Evolutionary conservation across 2,113 vertebrate genomes (phyloP).

Genomic region (Nipponia nippon): DNA sequence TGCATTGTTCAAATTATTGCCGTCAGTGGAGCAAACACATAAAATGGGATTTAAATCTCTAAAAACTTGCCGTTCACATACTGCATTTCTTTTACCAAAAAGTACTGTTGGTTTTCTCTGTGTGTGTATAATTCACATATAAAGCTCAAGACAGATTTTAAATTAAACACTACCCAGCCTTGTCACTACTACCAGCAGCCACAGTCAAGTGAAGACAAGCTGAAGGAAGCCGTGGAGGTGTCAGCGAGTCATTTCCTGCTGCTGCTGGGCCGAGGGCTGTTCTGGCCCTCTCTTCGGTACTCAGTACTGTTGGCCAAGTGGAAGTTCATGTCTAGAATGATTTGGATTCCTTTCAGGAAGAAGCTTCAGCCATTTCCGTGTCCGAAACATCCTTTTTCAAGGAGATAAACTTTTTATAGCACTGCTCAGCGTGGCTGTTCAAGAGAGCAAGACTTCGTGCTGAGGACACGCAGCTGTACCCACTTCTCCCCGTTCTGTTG

Average conservation of each 20-base stretch:
- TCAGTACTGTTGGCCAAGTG: accelerated
- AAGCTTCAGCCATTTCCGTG: not conserved
- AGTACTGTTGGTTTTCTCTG: accelerated
- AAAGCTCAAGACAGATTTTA: not conserved
- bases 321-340: not conserved
- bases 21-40: not conserved
- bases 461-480: no score
- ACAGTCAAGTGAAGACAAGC: accelerated
- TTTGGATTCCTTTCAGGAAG: not conserved
- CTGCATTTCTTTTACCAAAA: not conserved
- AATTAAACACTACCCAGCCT: not conserved
- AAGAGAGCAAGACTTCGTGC: not conserved
- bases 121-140: not conserved
- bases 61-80: not conserved
- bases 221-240: not conserved
- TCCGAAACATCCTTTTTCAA: not conserved
- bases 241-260: not conserved
- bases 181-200: not conserved
- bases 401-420: not conserved
- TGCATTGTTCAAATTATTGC: not conserved
- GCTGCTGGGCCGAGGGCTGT: not conserved
- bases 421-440: not conserved
- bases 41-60: not conserved
- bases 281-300: not conserved
- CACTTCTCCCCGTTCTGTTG: no score